Percentiles rank a stretch among this genome's conserved stretches.
Evolutionary conservation across 2,888 invertebrate genomes (phyloP).

Genomic region (Mactromeris polynyma): DNA sequence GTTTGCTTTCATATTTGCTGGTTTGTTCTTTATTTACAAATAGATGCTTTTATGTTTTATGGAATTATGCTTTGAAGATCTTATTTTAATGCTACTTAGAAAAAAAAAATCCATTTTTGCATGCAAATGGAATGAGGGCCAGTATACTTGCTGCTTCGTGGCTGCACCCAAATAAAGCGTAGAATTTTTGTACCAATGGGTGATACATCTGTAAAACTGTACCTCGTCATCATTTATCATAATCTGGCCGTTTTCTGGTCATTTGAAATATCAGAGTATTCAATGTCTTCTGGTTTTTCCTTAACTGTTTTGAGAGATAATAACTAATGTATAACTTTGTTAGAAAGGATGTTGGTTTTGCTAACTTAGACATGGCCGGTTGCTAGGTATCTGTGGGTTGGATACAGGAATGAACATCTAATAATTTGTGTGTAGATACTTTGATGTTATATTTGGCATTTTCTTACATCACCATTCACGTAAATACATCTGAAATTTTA

Average conservation of each 20-base stretch:
- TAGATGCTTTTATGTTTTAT: not conserved
- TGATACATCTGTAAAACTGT: not conserved
- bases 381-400: not conserved
- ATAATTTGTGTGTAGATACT: not conserved
- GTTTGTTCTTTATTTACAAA: not conserved
- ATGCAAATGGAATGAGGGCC: not conserved
- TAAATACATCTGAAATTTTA: not conserved
- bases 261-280: not conserved
- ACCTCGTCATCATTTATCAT: not conserved
- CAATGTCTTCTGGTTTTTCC: no score
- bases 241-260: not conserved
- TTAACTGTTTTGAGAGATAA: not conserved
- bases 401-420: not conserved
- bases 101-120: not conserved
- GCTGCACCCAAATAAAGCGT: not conserved
- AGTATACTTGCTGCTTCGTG: not conserved
- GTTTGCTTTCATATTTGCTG: not conserved
- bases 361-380: not conserved
- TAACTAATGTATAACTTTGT: constrained; percentile 1
- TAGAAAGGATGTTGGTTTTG: not conserved
- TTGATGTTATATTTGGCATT: not conserved
- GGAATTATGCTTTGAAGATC: not conserved
- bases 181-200: not conserved
- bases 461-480: not conserved
- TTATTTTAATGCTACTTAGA: not conserved